These are phyloP conservation scores for Rattus norvegicus DNA, from an alignment of 2,113 vertebrate species.

Conservation along the genomic window GRCr8 NC_086034.1:53865501-53866000, in stretches of 20 bases:
- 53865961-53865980: not conserved
- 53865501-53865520: not conserved
- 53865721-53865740: not conserved
- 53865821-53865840: no score
- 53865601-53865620: not conserved
- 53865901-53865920: not conserved
- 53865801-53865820: no score
- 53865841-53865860: not conserved
- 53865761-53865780: not conserved
- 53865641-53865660: not conserved
- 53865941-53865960: not conserved
- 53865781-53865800: not conserved
- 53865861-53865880: not conserved
- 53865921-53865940: fast-evolving
- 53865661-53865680: not conserved
- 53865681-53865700: not conserved
- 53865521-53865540: not conserved
- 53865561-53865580: not conserved
- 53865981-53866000: not conserved
- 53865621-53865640: not conserved
- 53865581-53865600: not conserved
- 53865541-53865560: not conserved
- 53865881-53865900: not conserved
- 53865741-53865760: not conserved
- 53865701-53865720: not conserved